These are phyloP conservation scores for Axis porcinus DNA, from an alignment of 2,113 vertebrate species.

Conservation along the genomic window DNA sequence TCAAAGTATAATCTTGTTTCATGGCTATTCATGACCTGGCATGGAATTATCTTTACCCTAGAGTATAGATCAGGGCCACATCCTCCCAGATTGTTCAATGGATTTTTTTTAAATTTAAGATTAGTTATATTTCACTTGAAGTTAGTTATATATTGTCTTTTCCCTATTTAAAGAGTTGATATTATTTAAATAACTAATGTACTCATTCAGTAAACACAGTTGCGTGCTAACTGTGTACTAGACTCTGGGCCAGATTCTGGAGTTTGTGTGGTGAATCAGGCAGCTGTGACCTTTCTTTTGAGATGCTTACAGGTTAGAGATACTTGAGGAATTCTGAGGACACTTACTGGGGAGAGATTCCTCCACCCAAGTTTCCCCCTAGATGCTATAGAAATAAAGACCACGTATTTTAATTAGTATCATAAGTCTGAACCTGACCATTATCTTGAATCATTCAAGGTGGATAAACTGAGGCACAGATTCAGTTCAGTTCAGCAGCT, in stretches of 20 bases:
- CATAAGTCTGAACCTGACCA: background rate
- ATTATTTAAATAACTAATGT: conserved; percentile 12
- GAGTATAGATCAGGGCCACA: background rate
- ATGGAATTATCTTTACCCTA: background rate
- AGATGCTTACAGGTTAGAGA: background rate
- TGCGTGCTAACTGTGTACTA: background rate
- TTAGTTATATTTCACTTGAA: background rate
- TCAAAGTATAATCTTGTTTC: background rate
- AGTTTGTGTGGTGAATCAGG: background rate
- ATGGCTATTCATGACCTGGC: conserved; percentile 24
- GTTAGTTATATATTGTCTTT: background rate
- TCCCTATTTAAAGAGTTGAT: background rate
- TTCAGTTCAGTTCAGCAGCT: background rate
- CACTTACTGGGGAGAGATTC: background rate
- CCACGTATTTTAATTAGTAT: background rate
- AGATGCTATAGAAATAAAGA: background rate
- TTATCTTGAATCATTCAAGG: conserved; percentile 9
- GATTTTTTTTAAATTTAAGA: background rate
- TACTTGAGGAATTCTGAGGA: background rate
- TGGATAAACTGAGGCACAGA: conserved; percentile 8
- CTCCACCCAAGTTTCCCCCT: background rate
- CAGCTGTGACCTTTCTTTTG: background rate
- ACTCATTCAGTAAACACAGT: background rate
- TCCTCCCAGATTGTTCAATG: background rate
- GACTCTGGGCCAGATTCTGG: background rate